These are phyloP conservation scores for Stenotaenia linearis DNA, from an alignment of 2,888 invertebrate species.

Conservation along the genomic window DNA sequence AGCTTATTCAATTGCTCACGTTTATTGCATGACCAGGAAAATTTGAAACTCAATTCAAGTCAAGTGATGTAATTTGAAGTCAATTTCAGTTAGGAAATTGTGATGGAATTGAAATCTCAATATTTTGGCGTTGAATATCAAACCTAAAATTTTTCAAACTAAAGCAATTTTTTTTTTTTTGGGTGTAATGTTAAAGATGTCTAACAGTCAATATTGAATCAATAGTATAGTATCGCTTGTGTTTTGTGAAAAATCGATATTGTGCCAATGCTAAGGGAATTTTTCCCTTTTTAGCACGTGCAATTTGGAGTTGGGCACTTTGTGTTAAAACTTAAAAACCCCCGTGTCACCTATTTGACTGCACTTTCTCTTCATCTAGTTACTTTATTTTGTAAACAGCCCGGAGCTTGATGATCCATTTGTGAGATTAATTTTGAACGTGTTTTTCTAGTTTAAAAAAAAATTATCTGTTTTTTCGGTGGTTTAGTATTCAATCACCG, in stretches of 20 bases:
- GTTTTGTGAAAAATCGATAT: background rate
- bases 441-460: background rate
- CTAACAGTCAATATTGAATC: background rate
- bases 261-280: background rate
- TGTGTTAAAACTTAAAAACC: conserved; percentile 10
- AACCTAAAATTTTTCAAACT: too few species aligned
- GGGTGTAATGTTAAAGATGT: background rate
- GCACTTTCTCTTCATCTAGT: background rate
- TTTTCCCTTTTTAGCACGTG: background rate
- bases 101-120: background rate
- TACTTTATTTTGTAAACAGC: conserved; percentile 6
- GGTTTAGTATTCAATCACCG: too few species aligned
- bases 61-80: background rate
- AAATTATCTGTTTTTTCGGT: too few species aligned
- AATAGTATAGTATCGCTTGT: background rate
- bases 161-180: background rate
- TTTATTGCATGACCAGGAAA: background rate
- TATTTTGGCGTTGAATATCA: too few species aligned
- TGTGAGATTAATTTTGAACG: conserved; percentile 18
- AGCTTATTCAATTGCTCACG: background rate
- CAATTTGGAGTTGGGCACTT: background rate
- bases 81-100: background rate
- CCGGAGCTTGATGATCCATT: background rate
- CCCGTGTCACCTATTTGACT: background rate
- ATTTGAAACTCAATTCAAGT: background rate